Conservation (phyloP, 2,113 vertebrate species). For the Scomber japonicus region DNA sequence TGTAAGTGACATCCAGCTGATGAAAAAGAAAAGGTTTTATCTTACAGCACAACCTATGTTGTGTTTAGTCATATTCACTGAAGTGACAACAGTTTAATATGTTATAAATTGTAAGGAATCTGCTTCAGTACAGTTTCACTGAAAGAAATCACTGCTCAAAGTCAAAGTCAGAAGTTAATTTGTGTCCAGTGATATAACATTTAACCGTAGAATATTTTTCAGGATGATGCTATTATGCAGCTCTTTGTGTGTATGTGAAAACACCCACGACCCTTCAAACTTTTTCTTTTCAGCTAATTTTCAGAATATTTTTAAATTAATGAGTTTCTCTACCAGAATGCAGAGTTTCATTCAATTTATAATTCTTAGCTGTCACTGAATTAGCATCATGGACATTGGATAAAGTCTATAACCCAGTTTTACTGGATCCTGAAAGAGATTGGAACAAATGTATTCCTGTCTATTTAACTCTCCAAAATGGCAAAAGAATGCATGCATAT, state of each 20-base stretch:
- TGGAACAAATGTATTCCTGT: constrained; percentile 38
- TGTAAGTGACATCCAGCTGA: constrained; percentile 11
- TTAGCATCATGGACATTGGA: constrained; percentile 24
- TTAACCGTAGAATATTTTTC: background rate
- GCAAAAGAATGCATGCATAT: constrained; percentile 22
- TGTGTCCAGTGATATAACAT: constrained; percentile 1
- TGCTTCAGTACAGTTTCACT: background rate
- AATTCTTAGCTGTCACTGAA: constrained; percentile 13
- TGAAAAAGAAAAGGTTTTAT: background rate
- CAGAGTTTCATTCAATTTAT: constrained; percentile 17
- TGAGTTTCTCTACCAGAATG: constrained; percentile 19
- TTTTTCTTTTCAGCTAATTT: constrained; percentile 18
- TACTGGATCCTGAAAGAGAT: constrained; percentile 17
- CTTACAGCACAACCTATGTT: background rate
- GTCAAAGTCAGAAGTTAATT: constrained; percentile 22
- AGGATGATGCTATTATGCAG: constrained; percentile 22
- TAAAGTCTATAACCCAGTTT: constrained; percentile 14
- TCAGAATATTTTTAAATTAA: constrained; percentile 36
- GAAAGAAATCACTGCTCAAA: constrained; percentile 20
- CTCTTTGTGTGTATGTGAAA: constrained; percentile 6
- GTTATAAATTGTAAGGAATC: background rate
- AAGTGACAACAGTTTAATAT: constrained; percentile 19
- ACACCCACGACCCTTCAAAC: background rate
- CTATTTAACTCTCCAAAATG: constrained; percentile 43
- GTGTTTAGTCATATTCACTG: background rate